These are phyloP conservation scores for Caenorhabditis parvicauda DNA, from an alignment of 2,888 invertebrate species.

Conservation along the genomic window DNA sequence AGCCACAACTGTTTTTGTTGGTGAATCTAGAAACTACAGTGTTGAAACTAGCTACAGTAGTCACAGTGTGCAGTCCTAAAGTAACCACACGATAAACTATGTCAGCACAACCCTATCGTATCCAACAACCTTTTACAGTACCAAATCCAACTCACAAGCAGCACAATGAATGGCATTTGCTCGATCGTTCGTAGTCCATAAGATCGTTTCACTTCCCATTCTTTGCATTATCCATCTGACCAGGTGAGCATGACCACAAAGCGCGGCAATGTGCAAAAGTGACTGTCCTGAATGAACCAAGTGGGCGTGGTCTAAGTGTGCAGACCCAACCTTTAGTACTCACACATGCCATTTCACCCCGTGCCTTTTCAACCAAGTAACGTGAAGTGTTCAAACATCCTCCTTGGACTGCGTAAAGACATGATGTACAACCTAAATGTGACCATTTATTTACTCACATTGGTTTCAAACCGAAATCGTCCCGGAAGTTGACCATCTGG, in stretches of 20 bases:
- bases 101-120: too few relatives aligned
- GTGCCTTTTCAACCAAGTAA: slow-evolving; percentile 54
- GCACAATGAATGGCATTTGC: slow-evolving; percentile 58
- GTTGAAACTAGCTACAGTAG: too few relatives aligned
- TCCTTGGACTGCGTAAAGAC: slow-evolving; percentile 54
- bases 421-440: slow-evolving; percentile 53
- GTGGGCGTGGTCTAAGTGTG: neutral
- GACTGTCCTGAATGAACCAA: slow-evolving; percentile 43
- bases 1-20: too few relatives aligned
- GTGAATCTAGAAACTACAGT: too few relatives aligned
- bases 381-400: slow-evolving; percentile 49
- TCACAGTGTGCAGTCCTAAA: too few relatives aligned
- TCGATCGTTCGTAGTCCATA: slow-evolving; percentile 49
- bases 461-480: slow-evolving; percentile 54
- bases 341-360: slow-evolving; percentile 43
- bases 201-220: slow-evolving; percentile 37
- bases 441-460: too few relatives aligned
- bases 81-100: too few relatives aligned
- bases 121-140: neutral
- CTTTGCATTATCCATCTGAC: slow-evolving; percentile 43
- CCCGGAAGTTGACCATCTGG: slow-evolving; percentile 47
- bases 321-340: slow-evolving; percentile 32
- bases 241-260: slow-evolving; percentile 50
- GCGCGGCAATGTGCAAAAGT: slow-evolving; percentile 54
- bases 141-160: slow-evolving; percentile 37